These are phyloP conservation scores for Cochlearius cochlearius DNA, from an alignment of 2,113 vertebrate genomes.

Conservation along the genomic window DNA sequence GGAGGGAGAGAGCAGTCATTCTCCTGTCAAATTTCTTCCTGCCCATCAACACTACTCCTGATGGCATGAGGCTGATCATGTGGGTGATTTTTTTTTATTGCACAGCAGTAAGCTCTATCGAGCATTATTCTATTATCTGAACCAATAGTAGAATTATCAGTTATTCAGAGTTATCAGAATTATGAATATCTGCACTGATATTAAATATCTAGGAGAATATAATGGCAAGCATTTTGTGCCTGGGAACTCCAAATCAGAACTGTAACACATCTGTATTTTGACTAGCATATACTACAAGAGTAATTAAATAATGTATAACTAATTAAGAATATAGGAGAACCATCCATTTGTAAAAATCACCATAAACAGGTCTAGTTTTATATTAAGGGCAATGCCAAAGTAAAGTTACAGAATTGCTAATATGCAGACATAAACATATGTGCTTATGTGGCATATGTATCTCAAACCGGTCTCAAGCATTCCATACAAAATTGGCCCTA, in stretches of 20 bases:
- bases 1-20: background rate
- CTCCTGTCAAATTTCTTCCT: background rate
- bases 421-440: background rate
- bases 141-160: background rate
- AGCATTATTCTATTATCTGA: background rate
- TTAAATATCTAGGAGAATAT: background rate
- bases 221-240: background rate
- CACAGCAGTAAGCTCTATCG: background rate
- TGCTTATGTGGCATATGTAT: background rate
- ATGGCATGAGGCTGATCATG: background rate
- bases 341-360: background rate
- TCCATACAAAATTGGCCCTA: background rate
- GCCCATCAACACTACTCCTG: background rate
- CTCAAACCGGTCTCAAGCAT: background rate
- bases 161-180: background rate
- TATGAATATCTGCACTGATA: background rate
- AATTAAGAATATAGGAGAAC: background rate
- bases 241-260: background rate
- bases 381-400: background rate
- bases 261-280: background rate
- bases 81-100: background rate
- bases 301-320: background rate
- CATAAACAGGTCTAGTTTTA: background rate
- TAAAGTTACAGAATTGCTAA: background rate
- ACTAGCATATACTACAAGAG: background rate